These are phyloP conservation scores for Vidua chalybeata DNA, from an alignment of 2,113 vertebrate genomes.

Conservation along the genomic window DNA sequence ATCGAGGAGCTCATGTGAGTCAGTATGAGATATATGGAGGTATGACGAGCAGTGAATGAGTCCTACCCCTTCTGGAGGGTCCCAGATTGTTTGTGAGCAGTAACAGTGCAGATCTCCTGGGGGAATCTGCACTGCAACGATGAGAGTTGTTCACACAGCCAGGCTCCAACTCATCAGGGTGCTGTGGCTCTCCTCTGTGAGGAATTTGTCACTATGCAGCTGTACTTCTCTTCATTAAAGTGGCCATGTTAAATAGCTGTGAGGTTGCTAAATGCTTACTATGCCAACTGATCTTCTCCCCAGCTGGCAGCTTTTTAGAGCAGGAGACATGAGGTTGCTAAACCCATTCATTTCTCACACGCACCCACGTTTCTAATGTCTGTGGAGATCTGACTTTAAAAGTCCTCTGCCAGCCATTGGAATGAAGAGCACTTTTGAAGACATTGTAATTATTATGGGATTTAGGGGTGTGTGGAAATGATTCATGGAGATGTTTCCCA, in stretches of 20 bases:
- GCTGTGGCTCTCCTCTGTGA: neutral
- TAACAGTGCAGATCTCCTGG: neutral
- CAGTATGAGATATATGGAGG: neutral
- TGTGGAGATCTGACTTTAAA: neutral
- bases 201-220: neutral
- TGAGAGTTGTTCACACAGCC: neutral
- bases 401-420: neutral
- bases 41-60: neutral
- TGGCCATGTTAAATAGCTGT: neutral
- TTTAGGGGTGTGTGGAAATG: constrained; percentile 16
- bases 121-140: neutral
- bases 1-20: neutral
- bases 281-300: neutral
- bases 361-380: neutral
- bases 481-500: constrained; percentile 16
- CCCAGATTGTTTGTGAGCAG: neutral
- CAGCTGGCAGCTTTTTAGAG: neutral
- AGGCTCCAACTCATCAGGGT: neutral
- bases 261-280: neutral
- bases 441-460: neutral
- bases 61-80: neutral
- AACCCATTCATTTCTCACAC: constrained; percentile 8
- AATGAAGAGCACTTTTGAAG: constrained; percentile 1
- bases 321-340: neutral
- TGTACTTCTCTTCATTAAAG: neutral